Percentiles rank a stretch among this genome's conserved stretches.
Conservation (phyloP, 1,140 invertebrate genomes). For the Saccostrea echinata region DNA sequence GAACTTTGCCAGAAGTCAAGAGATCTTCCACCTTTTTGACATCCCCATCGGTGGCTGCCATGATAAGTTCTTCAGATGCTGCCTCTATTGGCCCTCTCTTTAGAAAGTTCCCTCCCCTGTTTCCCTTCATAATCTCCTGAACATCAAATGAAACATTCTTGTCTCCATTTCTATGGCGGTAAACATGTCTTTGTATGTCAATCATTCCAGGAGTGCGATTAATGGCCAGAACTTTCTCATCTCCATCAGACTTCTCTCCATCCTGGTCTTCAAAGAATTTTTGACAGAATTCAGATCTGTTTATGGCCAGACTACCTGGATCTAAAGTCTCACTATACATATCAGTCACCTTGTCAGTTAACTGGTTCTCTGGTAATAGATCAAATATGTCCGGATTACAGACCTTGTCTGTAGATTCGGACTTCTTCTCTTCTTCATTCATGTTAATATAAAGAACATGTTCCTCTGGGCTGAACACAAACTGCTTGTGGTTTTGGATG, state of each 20-base stretch:
- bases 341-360: constrained; percentile 65
- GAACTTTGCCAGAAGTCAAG: constrained; percentile 71
- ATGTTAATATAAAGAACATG: constrained; percentile 66
- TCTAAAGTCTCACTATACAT: constrained; percentile 73
- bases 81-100: constrained; percentile 71
- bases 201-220: constrained; percentile 75
- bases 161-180: constrained; percentile 63
- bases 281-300: constrained; percentile 72
- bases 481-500: constrained; percentile 72
- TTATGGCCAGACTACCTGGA: constrained; percentile 71
- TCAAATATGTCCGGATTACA: constrained; percentile 59
- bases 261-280: constrained; percentile 71
- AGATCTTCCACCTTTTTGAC: constrained; percentile 69
- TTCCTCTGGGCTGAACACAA: constrained; percentile 73
- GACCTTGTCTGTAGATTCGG: constrained; percentile 49
- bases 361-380: constrained; percentile 60
- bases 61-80: constrained; percentile 72
- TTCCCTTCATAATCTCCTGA: constrained; percentile 69
- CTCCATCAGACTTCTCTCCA: constrained; percentile 48
- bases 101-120: constrained; percentile 67
- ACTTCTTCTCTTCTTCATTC: constrained; percentile 42
- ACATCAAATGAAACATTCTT: constrained; percentile 69
- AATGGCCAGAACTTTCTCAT: constrained; percentile 66
- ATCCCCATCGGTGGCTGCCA: constrained; percentile 70
- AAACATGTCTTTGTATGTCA: constrained; percentile 74